These are phyloP conservation scores for Camponotus pennsylvanicus DNA, from an alignment of 1,140 invertebrate genomes.

Conservation along the genomic window DNA sequence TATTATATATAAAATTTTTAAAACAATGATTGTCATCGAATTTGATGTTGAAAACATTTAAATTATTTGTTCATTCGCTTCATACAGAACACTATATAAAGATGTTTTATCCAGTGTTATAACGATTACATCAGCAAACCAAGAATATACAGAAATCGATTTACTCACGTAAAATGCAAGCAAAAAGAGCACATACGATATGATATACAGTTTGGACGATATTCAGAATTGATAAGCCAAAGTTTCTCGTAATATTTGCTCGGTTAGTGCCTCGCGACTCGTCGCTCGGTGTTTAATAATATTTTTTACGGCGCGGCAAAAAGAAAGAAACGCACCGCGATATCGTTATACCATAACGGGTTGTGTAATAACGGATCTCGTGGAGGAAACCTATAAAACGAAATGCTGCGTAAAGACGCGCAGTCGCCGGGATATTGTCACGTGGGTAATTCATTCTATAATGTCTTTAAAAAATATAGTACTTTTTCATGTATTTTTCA, in stretches of 20 bases:
- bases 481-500: conserved; percentile 22
- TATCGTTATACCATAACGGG: conserved; percentile 51
- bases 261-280: not conserved
- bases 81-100: too few species aligned
- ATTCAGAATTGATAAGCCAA: conserved; percentile 28
- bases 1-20: too few species aligned
- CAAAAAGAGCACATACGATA: not conserved
- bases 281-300: conserved; percentile 46
- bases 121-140: not conserved
- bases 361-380: conserved; percentile 40
- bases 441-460: conserved; percentile 53
- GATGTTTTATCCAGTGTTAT: not conserved
- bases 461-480: conserved; percentile 27
- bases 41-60: too few species aligned
- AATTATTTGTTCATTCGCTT: too few species aligned
- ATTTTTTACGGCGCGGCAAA: conserved; percentile 34
- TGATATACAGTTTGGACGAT: not conserved
- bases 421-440: conserved; percentile 45
- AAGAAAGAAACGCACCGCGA: not conserved
- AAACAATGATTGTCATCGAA: too few species aligned
- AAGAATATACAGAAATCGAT: conserved; percentile 2
- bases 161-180: not conserved
- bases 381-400: conserved; percentile 49
- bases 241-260: conserved; percentile 11
- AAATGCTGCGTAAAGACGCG: conserved; percentile 61